phyloP scores from a whole-genome alignment of 2,113 vertebrate species.

The Corydoras sp. region DNA sequence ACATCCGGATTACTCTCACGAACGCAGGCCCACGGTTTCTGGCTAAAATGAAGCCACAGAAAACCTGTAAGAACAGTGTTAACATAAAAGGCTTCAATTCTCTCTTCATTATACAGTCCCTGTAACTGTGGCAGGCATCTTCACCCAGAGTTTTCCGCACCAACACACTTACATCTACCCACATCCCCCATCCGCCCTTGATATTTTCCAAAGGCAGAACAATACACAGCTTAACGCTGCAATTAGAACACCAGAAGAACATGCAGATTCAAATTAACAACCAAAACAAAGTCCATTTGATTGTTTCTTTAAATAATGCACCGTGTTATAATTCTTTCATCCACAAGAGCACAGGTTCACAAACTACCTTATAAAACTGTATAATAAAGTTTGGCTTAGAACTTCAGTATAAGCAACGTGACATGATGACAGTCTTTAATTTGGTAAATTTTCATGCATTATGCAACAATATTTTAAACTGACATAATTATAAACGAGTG shows the following conservation, averaged over 20 bases:
- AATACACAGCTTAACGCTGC: conserved; percentile 1
- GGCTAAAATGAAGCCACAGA: not conserved
- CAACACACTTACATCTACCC: not conserved
- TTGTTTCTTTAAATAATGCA: not conserved
- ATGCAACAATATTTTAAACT: no score
- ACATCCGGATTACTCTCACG: not conserved
- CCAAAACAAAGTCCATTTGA: not conserved
- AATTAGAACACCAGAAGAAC: not conserved
- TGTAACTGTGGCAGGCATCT: conserved; percentile 1
- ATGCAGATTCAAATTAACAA: not conserved
- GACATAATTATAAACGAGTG: no score
- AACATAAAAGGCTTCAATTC: not conserved
- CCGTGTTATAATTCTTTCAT: no score
- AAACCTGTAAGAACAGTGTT: not conserved
- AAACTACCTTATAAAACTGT: no score
- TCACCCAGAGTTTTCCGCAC: not conserved
- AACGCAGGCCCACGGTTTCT: conserved; percentile 8
- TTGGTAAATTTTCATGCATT: no score
- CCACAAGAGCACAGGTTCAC: no score
- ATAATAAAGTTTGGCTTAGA: no score
- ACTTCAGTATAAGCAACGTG: no score
- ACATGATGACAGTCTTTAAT: no score
- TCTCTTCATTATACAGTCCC: not conserved
- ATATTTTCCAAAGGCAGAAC: conserved; percentile 21
- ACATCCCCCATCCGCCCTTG: not conserved